Evolutionary conservation across 2,888 invertebrate species (phyloP).

Genomic region (Pomacea canaliculata): DNA sequence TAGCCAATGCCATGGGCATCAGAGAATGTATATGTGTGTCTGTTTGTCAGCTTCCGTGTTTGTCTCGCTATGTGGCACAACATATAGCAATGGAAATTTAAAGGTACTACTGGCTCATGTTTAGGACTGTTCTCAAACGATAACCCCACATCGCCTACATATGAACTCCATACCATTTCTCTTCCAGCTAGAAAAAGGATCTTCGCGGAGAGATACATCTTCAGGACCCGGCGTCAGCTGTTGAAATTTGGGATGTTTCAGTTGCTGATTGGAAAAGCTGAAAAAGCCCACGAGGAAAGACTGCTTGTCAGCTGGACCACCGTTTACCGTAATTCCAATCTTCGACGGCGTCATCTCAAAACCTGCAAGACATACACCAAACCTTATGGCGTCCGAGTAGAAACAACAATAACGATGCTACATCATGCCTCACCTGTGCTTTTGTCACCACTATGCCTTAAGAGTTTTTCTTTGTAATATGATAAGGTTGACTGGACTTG

Average conservation of each 20-base stretch:
- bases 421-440: too few species aligned
- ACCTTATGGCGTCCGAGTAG: neutral
- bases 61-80: too few species aligned
- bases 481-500: too few species aligned
- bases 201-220: slow-evolving; percentile 42
- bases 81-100: too few species aligned
- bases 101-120: too few species aligned
- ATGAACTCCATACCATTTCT: slow-evolving; percentile 23
- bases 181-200: slow-evolving; percentile 35
- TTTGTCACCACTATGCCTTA: too few species aligned
- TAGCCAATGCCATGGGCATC: too few species aligned
- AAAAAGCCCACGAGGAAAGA: slow-evolving; percentile 92
- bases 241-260: slow-evolving; percentile 54
- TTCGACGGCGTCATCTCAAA: slow-evolving; percentile 87
- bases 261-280: slow-evolving; percentile 57
- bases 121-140: too few species aligned
- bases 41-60: too few species aligned
- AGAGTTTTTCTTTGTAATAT: too few species aligned
- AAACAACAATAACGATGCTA: neutral
- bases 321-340: slow-evolving; percentile 84
- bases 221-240: slow-evolving; percentile 32
- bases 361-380: slow-evolving; percentile 64
- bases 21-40: too few species aligned
- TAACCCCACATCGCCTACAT: too few species aligned
- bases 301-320: slow-evolving; percentile 83